Evolutionary conservation across 2,113 vertebrate genomes (phyloP).

Genomic region (Equus quagga): DNA sequence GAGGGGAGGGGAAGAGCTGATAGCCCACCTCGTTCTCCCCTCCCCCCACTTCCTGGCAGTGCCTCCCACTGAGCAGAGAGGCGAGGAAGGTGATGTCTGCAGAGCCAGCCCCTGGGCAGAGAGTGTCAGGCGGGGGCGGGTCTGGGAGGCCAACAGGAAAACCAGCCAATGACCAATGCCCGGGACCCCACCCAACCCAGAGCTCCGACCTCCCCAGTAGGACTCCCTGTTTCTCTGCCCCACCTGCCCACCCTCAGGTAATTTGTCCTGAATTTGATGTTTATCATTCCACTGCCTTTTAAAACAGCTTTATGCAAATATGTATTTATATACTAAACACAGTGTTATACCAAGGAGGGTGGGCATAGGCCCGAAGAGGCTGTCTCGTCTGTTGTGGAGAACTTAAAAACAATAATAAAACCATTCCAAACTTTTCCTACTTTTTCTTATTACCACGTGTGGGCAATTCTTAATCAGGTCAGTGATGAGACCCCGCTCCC

Average conservation of each 20-base stretch:
- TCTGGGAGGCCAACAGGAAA: not conserved
- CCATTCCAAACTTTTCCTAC: not conserved
- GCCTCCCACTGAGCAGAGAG: too few relatives aligned
- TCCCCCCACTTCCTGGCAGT: not conserved
- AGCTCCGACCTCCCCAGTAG: not conserved
- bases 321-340: not conserved
- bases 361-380: not conserved
- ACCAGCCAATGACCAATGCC: not conserved
- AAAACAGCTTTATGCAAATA: not conserved
- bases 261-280: not conserved
- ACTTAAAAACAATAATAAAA: not conserved
- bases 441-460: not conserved
- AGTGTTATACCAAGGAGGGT: not conserved
- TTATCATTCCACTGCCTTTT: not conserved
- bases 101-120: not conserved
- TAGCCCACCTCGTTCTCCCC: not conserved
- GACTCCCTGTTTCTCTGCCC: not conserved
- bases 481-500: not conserved
- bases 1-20: rapidly evolving
- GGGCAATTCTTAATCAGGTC: too few relatives aligned
- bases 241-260: not conserved
- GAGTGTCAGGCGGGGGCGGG: not conserved
- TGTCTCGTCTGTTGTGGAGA: rapidly evolving
- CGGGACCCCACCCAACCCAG: not conserved
- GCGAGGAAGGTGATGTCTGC: not conserved